Base-by-base conservation (phyloP, 53 echinoderm and acorn worm genomes). In the Patiria pectinifera region DNA sequence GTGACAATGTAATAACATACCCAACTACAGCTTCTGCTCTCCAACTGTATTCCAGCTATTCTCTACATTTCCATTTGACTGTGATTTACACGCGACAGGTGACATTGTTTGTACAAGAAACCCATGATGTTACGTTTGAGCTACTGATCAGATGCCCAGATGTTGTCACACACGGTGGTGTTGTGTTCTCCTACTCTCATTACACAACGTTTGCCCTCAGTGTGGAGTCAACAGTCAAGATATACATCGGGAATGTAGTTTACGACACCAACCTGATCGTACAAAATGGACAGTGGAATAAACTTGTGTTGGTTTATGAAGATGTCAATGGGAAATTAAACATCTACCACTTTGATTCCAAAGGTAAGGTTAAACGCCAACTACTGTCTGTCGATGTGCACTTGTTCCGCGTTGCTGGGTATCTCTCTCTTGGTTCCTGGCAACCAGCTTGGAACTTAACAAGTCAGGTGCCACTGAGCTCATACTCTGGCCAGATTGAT, bases 391-490 rank as follows among this genome's bases (percentile, higher is more conserved):
- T 92, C 49, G 76, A 82, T 43, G 78, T 45, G 11, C 91, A 82
- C 46, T 75, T 97, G 58, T 96, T 96, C 59, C 84, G 69, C 69
- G 86, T 82, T 16, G 83, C 95, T 80, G 97, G 97, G 76, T 95
- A 96, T 72, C 92, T 97, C 83, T 93, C 97, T 60, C 86, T 97
- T 26, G 97, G 97, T 6, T 92, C 92, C 25, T 97, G 97, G 97
- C 96, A 96, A 60, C 95, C 96, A 43, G 90, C 92, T 25, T 92
- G 90, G 91, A 69, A 84, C 69, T 47, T 69, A 16, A 69, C 83
- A 43, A 80, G 87, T 76, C 94, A 96, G 25, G 76, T 91, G 46
- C 79, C 97, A 4, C 24, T 97, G 60, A 94, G 83, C 75, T 85
- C 93, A 45, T 95, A 96, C 74, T 69, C 78, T 15, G 97, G 97